Base-by-base conservation (phyloP, 2,888 invertebrate genomes). In the Syrista parreyssii region DNA sequence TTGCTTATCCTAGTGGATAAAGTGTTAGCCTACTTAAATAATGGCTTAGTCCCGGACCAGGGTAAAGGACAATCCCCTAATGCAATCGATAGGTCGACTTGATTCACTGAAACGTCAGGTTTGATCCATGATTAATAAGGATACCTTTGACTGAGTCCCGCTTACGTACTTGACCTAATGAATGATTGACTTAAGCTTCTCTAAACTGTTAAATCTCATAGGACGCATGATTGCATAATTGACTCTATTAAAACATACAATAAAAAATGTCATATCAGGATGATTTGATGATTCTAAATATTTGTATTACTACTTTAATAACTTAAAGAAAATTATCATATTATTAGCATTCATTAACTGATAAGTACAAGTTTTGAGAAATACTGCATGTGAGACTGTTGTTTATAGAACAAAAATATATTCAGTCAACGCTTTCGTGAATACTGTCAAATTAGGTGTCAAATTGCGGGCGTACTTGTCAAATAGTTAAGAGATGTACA, bases 101-200 rank as follows among this genome's bases (percentile, higher is more conserved):
- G 33, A 71, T 71, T 23, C 71, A 12, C 12, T 32, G 32, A 12
- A 9, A 11, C 12, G 23, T 71, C 71, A 15, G 71, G 11, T 23
- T 71, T 11, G 31, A 23, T 69, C 71, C 71, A 71, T 71, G 31
- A 71, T 71, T 71, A 71, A 71, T 15, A 33, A 71, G 33, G 71
- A 33, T 71, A 71, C 71, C n/a, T 15, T 71, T 71, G 71, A 71
- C 30, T 71, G 71, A 15, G 31, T 32, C 15, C 71, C 4, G 31
- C 23, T 71, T 71, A 71, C 31, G 15, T 33, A 23, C 71, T 31
- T 23, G 9, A 23, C 9, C 23, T 55, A 55, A 55, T 9, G 55
- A 55, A 55, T 55, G 23, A 55, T 23, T 23, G 23, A 55, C 23
- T 55, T 9, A 55, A 55, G 6, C 15, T 40, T 0, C 55, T 23